phyloP scores from a whole-genome alignment of 2,888 invertebrate species.

The Andrena minutula region DNA sequence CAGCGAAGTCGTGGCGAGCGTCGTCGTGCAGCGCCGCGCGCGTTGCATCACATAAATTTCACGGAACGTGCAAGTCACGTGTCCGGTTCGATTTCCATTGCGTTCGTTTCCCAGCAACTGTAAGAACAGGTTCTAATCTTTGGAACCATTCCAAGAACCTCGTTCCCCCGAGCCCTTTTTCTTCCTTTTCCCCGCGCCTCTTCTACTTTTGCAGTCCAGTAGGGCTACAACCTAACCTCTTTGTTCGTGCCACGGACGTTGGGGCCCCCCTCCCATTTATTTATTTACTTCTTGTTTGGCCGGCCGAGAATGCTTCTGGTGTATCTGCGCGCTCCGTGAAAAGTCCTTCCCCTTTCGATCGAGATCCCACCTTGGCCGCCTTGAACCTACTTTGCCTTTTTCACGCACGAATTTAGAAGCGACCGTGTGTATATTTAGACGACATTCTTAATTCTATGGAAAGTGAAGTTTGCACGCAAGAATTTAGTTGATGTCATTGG shows the following conservation, averaged over 20 bases:
- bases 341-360: conserved; percentile 36
- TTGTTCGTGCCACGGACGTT: conserved; percentile 41
- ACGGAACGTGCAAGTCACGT: neutral
- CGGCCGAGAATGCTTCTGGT: conserved; percentile 34
- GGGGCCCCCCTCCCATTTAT: conserved; percentile 38
- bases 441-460: neutral
- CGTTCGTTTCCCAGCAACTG: conserved; percentile 22
- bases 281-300: conserved; percentile 54
- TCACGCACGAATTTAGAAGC: neutral
- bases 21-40: neutral
- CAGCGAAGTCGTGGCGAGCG: neutral
- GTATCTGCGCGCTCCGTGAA: neutral
- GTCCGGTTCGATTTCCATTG: conserved; percentile 27
- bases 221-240: conserved; percentile 45
- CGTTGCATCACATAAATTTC: conserved; percentile 22
- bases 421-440: neutral
- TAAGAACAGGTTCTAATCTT: conserved; percentile 65
- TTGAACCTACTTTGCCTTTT: neutral
- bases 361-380: neutral
- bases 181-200: conserved; percentile 17
- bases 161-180: conserved; percentile 18
- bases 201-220: conserved; percentile 17
- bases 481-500: too few relatives aligned
- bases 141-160: conserved; percentile 64
- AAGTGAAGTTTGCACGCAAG: too few relatives aligned